Percentiles rank a stretch among this genome's conserved stretches.
phyloP scores from a whole-genome alignment of 2,113 vertebrate species.

The Xyrauchen texanus region DNA sequence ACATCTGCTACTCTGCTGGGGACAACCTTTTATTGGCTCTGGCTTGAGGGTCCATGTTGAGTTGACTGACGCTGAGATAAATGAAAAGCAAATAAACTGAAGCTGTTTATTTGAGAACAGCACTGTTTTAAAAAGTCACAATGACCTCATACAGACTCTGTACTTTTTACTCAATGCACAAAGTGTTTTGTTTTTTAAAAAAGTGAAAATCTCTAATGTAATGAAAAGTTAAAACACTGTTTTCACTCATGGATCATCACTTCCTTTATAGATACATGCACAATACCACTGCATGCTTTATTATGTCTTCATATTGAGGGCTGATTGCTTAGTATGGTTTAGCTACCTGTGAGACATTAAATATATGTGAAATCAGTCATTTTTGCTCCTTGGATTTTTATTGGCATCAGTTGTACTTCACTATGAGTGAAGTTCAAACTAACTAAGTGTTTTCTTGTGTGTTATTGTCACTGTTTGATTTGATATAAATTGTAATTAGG shows the following conservation, averaged over 20 bases:
- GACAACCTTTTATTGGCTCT: slow-evolving; percentile 32
- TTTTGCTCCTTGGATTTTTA: too few relatives aligned
- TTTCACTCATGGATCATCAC: background rate
- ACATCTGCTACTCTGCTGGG: slow-evolving; percentile 51
- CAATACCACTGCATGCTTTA: background rate
- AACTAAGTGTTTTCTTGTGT: too few relatives aligned
- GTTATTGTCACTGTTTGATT: too few relatives aligned
- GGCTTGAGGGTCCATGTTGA: slow-evolving; percentile 15
- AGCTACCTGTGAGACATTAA: too few relatives aligned
- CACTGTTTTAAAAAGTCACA: slow-evolving; percentile 18
- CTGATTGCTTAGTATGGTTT: background rate
- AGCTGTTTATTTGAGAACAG: slow-evolving; percentile 46
- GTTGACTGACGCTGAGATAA: slow-evolving; percentile 5
- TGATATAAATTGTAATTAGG: too few relatives aligned
- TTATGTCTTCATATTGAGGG: slow-evolving; percentile 2
- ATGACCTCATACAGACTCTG: background rate
- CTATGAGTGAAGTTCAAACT: too few relatives aligned
- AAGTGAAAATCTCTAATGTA: background rate
- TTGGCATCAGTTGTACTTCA: too few relatives aligned
- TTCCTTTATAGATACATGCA: background rate
- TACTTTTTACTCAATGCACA: background rate
- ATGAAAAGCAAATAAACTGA: slow-evolving; percentile 44
- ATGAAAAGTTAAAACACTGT: background rate
- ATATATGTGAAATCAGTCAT: too few relatives aligned
- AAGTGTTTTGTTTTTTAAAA: background rate